Base-by-base conservation (phyloP, 2,113 vertebrate genomes). In the Tenebrosternarchus preto region DNA sequence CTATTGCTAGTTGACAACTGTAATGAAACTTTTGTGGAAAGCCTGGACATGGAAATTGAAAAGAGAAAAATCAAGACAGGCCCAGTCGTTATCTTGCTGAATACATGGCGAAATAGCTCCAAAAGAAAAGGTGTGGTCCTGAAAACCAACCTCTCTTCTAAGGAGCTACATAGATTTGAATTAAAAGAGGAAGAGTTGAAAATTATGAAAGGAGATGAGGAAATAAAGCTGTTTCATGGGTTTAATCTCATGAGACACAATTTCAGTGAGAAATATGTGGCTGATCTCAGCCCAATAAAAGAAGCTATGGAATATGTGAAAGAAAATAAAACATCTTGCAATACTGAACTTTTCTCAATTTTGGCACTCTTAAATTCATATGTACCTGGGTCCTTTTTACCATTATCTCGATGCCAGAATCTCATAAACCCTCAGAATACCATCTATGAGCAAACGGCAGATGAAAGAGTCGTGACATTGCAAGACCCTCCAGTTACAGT, bases 171-270 rank as follows among this genome's bases (percentile, higher is more conserved):
- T 0, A 3, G 7, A 0, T 88, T 86, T 63, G 0, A 25, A 15
- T 0, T 80, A 39, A 83, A 86, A 12, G 75, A 60, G 12, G 0
- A 39, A 12, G 57, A 29, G 16, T 77, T 86, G 0, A 7, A 3
- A 0, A 1, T 0, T 0, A 69, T 0, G 12, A 83, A 66, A 9
- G 27, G 25, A 2, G 0, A 12, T 1, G 36, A 73, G 0, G 33
- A 57, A 80, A 20, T 1, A 6, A 0, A 67, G 2, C 53, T 46
- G 0, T 87, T 89, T 4, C 78, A 89, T 66, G 86, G 84, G 0
- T 88, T 87, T 57, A 84, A 87, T 16, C 81, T 89, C 19, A 82
- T 89, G 43, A 69, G 77, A 57, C 70, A 20, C 1, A 72, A 80
- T 69, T 87, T 87, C 70, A 68, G 56, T 24, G 0, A 39, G 36